Conservation (phyloP, 53 echinoderm and acorn worm genomes). For the Henricia sp. region DNA sequence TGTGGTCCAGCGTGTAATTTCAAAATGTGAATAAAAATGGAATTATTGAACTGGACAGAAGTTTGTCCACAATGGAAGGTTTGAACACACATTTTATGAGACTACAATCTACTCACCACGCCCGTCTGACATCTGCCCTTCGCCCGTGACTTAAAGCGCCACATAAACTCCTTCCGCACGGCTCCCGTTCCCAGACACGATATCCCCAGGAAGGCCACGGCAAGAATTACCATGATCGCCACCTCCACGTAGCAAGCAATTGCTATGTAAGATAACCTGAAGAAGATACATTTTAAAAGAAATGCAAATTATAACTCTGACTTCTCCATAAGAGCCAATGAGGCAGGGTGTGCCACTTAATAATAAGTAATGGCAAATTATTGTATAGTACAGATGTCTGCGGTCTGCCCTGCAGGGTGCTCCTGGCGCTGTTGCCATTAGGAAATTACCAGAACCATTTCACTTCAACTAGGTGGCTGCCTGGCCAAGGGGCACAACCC, state of each 20-base stretch:
- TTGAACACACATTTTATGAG: not conserved
- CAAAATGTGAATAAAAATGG: too few relatives aligned
- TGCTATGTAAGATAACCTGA: slow-evolving; percentile 78
- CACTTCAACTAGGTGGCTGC: too few relatives aligned
- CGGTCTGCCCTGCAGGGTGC: too few relatives aligned
- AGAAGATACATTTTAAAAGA: not conserved
- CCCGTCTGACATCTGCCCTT: slow-evolving; percentile 89
- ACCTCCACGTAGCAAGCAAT: slow-evolving; percentile 68
- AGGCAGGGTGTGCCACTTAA: not conserved
- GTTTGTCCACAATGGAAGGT: too few relatives aligned
- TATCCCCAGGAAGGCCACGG: slow-evolving; percentile 76
- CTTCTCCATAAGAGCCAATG: not conserved
- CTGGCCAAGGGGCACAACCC: not conserved
- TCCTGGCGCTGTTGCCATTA: too few relatives aligned
- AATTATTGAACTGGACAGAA: too few relatives aligned
- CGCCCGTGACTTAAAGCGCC: slow-evolving; percentile 81
- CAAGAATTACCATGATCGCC: slow-evolving; percentile 73
- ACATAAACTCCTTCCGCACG: slow-evolving; percentile 90
- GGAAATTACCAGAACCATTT: too few relatives aligned
- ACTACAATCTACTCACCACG: slow-evolving; percentile 63
- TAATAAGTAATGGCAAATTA: not conserved
- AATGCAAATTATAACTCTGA: not conserved
- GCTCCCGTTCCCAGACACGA: slow-evolving; percentile 94
- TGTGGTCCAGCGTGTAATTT: too few relatives aligned
- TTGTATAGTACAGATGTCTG: too few relatives aligned